Base-by-base conservation (phyloP, 2,888 invertebrate species). In the Tuberolachnus salignus region DNA sequence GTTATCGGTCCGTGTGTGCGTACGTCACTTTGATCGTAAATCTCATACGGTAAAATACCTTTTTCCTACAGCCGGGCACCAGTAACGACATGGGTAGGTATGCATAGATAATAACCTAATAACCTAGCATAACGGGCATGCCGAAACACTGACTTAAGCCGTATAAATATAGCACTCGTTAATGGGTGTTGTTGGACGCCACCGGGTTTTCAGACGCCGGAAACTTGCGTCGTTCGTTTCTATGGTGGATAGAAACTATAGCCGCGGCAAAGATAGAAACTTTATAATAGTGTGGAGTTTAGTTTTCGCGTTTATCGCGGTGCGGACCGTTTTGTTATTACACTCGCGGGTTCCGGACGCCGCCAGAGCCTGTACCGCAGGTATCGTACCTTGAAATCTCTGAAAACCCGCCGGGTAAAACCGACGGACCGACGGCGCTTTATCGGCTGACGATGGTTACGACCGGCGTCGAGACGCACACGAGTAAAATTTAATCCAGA, bases 131-230 rank as follows among this genome's bases (percentile, higher is more conserved):
- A 70, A 16, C 21, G 16, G 2, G 46, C 3, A 13, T n/a, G 61
- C 49, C 16, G 14, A 61, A 61, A 72, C 34, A 26, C 26, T 53
- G 64, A 55, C 74, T 64, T 0, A 23, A 53, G 44, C n/a, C 21
- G 21, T 8, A 34, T 34, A 42, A 64, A 74, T 53, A 64, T 53
- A 74, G 64, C 74, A 64, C 64, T 44, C 53, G 74, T 74, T 74
- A 74, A 64, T 74, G 63, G 74, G 64, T n/a, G 44, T 53, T 44
- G 51, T 53, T n/a, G n/a, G n/a, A n/a, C n/a, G n/a, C n/a, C n/a
- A n/a, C 3, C 34, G n/a, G 23, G 53, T 64, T 44, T 74, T 74
- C 64, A 63, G 74, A 64, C 51, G 1, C 34, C 51, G 64, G 64
- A 64, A 74, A 74, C 53, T 74, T 74, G 3, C 42, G 23, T 14